Evolutionary conservation across 1,140 invertebrate genomes (phyloP).

Genomic region (Radopholus similis): DNA sequence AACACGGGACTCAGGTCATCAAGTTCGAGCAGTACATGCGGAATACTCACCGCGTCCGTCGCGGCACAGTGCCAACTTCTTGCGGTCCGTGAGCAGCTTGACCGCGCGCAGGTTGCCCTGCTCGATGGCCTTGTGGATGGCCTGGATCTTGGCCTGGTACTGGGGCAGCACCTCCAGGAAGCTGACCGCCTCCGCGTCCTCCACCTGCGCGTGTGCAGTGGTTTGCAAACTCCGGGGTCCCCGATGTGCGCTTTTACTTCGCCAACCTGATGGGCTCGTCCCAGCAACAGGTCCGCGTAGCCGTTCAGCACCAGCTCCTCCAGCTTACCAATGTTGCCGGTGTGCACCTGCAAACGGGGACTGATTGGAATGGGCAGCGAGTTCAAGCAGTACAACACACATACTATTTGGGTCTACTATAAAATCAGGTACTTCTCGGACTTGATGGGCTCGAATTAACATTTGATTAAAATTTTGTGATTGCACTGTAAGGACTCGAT

Average conservation of each 20-base stretch:
- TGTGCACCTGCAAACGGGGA: too few species aligned
- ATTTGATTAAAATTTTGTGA: too few species aligned
- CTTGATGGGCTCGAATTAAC: too few species aligned
- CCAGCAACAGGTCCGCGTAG: conserved; percentile 74
- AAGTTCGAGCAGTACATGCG: too few species aligned
- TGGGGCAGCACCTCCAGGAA: conserved; percentile 82
- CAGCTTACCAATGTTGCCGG: conserved; percentile 79
- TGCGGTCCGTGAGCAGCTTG: conserved; percentile 78
- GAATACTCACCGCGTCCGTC: conserved; percentile 66
- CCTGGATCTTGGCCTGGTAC: conserved; percentile 84
- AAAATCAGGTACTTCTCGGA: too few species aligned
- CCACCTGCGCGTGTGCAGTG: conserved; percentile 6
- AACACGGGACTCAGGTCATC: too few species aligned
- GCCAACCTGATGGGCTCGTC: conserved; percentile 67
- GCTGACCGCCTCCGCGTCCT: conserved; percentile 72
- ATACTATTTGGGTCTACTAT: too few species aligned
- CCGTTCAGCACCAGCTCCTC: conserved; percentile 81
- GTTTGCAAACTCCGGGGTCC: conserved; percentile 62
- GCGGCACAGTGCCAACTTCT: conserved; percentile 81
- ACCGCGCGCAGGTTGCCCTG: conserved; percentile 78
- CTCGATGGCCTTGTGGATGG: conserved; percentile 78
- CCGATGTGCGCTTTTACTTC: background rate
- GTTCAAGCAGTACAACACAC: too few species aligned
- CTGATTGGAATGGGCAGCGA: too few species aligned
- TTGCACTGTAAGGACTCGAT: too few species aligned